Conservation (phyloP, 2,888 invertebrate species). For the Gymnocheta viridis region DNA sequence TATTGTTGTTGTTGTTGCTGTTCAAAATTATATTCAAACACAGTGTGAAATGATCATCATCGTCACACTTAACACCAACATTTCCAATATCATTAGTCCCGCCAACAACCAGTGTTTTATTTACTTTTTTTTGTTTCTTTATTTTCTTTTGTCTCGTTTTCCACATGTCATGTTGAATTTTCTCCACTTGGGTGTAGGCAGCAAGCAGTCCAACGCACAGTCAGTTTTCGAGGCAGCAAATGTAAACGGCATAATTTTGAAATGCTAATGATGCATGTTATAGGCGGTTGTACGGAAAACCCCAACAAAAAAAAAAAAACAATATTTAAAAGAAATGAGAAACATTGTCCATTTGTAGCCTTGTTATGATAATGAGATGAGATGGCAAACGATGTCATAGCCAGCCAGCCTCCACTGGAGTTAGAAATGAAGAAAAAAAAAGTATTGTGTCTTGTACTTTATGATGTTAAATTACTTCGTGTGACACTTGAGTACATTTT, state of each 20-base stretch:
- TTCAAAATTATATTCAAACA: constrained; percentile 17
- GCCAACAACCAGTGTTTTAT: constrained; percentile 15
- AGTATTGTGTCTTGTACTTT: constrained; percentile 53
- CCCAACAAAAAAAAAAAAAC: background rate
- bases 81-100: constrained; percentile 3
- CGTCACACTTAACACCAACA: background rate
- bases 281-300: constrained; percentile 35
- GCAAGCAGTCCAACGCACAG: constrained; percentile 7
- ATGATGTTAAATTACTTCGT: constrained; percentile 60
- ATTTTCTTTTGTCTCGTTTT: background rate
- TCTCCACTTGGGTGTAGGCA: constrained; percentile 51
- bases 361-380: constrained; percentile 61
- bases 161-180: constrained; percentile 47
- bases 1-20: too few species aligned
- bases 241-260: constrained; percentile 53
- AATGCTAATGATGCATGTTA: constrained; percentile 66
- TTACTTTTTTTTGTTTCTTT: background rate
- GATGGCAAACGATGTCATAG: constrained; percentile 30
- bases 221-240: constrained; percentile 14
- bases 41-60: constrained; percentile 37
- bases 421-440: constrained; percentile 37
- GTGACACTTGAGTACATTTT: constrained; percentile 64
- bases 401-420: background rate
- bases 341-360: constrained; percentile 51
- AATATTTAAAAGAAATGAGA: constrained; percentile 11